Evolutionary conservation across 1,140 invertebrate species (phyloP).

Genomic region (Chymomyza costata): DNA sequence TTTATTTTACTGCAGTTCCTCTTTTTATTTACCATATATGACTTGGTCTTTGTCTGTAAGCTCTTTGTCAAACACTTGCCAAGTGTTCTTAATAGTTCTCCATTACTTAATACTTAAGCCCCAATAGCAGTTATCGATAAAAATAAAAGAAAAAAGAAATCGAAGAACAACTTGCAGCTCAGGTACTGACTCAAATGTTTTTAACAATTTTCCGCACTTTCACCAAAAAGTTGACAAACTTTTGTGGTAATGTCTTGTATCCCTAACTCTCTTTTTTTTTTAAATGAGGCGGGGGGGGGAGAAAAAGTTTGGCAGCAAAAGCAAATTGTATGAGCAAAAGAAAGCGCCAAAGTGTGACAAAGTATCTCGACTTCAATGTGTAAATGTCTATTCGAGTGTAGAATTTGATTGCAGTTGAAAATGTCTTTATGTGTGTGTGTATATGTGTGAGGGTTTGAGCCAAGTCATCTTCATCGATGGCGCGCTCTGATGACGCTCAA

Average conservation of each 20-base stretch:
- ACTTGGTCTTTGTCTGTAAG: too few species aligned
- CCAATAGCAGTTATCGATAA: conserved; percentile 41
- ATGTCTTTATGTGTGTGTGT: conserved; percentile 67
- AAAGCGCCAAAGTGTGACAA: conserved; percentile 58
- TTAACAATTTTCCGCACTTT: conserved; percentile 46
- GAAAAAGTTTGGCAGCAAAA: conserved; percentile 27
- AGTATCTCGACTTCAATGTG: conserved; percentile 39
- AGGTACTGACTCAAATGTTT: conserved; percentile 42
- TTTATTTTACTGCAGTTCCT: too few species aligned
- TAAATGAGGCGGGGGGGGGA: too few species aligned
- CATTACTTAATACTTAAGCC: conserved; percentile 64
- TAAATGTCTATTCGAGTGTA: conserved; percentile 69
- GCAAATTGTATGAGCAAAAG: conserved; percentile 40
- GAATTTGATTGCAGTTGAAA: conserved; percentile 71
- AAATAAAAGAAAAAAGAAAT: conserved; percentile 32
- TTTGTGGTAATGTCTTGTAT: too few species aligned
- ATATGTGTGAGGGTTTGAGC: too few species aligned
- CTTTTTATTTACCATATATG: too few species aligned
- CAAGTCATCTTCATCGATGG: conserved; percentile 50
- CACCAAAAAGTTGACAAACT: conserved; percentile 61
- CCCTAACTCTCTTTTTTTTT: too few species aligned
- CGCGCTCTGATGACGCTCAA: conserved; percentile 30
- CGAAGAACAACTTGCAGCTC: conserved; percentile 48
- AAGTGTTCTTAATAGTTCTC: conserved; percentile 38
- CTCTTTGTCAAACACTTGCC: conserved; percentile 15